Evolutionary conservation across 2,888 invertebrate genomes (phyloP), one percentile per base, ranked within the genome.

Genomic region (Napeogenes sylphis): DNA sequence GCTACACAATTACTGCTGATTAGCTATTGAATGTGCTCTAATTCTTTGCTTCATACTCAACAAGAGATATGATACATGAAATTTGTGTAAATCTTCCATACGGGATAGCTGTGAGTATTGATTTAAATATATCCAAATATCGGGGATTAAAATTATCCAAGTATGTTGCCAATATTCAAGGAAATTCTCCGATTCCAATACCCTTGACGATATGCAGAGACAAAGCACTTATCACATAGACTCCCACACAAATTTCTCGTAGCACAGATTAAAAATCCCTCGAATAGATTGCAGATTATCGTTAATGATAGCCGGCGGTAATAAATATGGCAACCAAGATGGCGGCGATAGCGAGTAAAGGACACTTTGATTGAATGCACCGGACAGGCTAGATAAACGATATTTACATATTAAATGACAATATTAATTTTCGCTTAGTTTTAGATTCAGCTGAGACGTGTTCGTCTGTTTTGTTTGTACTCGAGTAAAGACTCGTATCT

Each of bases 291-390:
- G 78, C 75, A 82, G 80, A 77, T 79, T 76, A 81, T 77, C 66
- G 75, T 73, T 76, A 83, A 82, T 81, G 81, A 82, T 84, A 85
- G 78, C 77, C 71, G 69, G 71, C 68, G 65, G 79, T 75, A 80
- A 85, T 85, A 84, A 85, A 85, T 87, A 67, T 79, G 82, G 80
- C 81, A 77, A 82, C 81, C 71, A 74, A 79, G 87, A 86, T 86
- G 77, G 80, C 76, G 62, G 70, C 80, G 88, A 89, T 88, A 88
- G 74, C 77, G 73, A 66, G 75, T 85, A 87, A 86, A 86, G 86
- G 89, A 90, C 89, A 86, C 81, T 78, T 85, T 90, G 89, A 90
- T 89, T 87, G 89, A 90, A 85, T 87, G 87, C 75, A 82, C 80
- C 81, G 86, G 88, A 88, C 89, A 85, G 81, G 74, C 69, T 66